Evolutionary conservation across 2,113 vertebrate species (phyloP), one percentile per base, ranked within the genome.

Genomic region (Paraplagusia blochii): DNA sequence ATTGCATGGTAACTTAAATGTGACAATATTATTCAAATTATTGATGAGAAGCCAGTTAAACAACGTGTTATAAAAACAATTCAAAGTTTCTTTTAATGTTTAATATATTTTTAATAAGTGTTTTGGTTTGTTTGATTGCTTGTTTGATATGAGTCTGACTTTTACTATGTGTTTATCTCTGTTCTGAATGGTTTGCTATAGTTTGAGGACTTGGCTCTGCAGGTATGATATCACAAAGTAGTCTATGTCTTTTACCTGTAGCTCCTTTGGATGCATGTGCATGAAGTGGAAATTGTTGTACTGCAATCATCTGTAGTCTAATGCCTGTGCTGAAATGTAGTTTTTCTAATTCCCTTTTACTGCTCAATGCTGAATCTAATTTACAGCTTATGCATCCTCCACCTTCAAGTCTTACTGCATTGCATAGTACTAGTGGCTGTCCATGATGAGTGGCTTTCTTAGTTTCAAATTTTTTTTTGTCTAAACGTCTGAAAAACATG

Each of bases 161-260:
- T 73, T 79, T 84, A 53, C 65, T 53, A 68, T 86, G 40, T 81
- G 71, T 48, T 82, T 85, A 76, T 69, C 63, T 65, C 83, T 74
- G 50, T 76, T 36, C 73, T 68, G 70, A 77, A 69, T 49, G 85
- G 76, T 82, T 86, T 84, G 59, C 78, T 84, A 54, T 92, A 95
- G 94, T 90, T 89, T 82, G 83, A 88, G 72, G 92, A 92, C 80
- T 90, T 93, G 89, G 80, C 91, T 84, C 74, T 90, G 39, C 92
- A 97, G 95, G 94, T 95, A 95, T 88, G 90, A 80, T 76, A 66
- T 77, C 55, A 53, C 61, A 69, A 64, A 44, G 58, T 76, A 64
- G 71, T 58, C 4, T 59, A 18, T 9, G 48, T 63, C 40, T 77
- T 44, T 18, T 72, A 29, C 22, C 22, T 29, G 22, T 29, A 64